phyloP scores from a whole-genome alignment of 2,113 vertebrate species.

The Vidua chalybeata region DNA sequence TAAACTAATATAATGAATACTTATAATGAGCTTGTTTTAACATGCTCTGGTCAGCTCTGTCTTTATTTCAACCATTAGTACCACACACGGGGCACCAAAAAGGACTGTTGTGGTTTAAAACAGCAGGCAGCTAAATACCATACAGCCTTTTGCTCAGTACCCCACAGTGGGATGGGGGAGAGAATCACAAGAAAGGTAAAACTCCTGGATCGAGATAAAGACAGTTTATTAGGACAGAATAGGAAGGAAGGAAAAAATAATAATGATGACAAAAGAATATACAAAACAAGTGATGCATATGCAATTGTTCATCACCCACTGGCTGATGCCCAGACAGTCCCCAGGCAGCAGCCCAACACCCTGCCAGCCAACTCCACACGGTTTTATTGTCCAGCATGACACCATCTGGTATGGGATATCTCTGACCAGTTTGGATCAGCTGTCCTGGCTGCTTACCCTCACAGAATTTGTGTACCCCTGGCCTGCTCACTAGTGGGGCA shows the following conservation, averaged over 20 bases:
- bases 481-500: not conserved
- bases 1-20: not conserved
- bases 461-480: not conserved
- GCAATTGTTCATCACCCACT: not conserved
- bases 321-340: not conserved
- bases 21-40: not conserved
- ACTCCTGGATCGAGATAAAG: not conserved
- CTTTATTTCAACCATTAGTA: not conserved
- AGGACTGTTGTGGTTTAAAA: not conserved
- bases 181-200: not conserved
- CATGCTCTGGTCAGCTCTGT: not conserved
- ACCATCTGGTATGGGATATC: not conserved
- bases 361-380: not conserved
- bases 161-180: not conserved
- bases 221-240: not conserved
- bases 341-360: not conserved
- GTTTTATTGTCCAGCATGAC: not conserved
- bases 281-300: not conserved
- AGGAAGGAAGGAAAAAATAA: not conserved
- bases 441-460: not conserved
- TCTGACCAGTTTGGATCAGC: not conserved
- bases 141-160: not conserved
- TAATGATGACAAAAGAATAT: not conserved
- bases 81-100: not conserved
- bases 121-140: not conserved